A percentile compares a stretch with the other conserved stretches of the same genome.
Evolutionary conservation across 2,797 vertebrate genomes (phyloP).

Genomic region (Rhinophrynus dorsalis): DNA sequence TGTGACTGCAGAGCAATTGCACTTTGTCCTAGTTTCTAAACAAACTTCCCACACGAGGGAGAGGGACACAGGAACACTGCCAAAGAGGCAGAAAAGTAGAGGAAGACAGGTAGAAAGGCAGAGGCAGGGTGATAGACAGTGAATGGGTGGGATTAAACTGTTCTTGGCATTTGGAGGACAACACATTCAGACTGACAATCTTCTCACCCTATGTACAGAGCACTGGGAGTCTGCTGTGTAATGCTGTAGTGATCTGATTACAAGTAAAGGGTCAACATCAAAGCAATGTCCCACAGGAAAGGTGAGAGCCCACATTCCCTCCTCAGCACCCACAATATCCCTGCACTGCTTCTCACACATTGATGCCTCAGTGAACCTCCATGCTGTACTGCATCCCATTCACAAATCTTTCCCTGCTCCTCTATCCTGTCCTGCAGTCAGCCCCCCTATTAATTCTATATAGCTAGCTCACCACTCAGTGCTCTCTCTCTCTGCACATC

Average conservation of each 20-base stretch:
- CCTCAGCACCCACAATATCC: not conserved
- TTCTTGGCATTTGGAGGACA: not conserved
- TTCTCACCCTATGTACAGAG: no score
- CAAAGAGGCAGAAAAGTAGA: not conserved
- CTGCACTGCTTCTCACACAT: not conserved
- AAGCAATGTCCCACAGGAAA: conserved; percentile 13
- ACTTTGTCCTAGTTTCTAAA: conserved; percentile 40
- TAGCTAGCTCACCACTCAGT: no score
- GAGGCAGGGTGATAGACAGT: not conserved
- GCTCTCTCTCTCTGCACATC: no score
- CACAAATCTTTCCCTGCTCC: no score
- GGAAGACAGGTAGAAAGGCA: not conserved
- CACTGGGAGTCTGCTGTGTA: not conserved
- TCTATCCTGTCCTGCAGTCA: no score
- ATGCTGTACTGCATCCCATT: no score
- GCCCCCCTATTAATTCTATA: no score
- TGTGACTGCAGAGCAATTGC: conserved; percentile 20
- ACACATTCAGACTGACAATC: not conserved
- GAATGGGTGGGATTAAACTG: not conserved
- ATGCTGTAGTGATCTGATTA: not conserved
- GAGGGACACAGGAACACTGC: not conserved
- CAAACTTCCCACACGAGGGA: conserved; percentile 9
- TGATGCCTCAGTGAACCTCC: no score
- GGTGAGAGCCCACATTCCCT: conserved; percentile 1
- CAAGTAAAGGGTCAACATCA: no score